Conservation (phyloP, 2,888 invertebrate species). For the Glaucopsyche alexis region DNA sequence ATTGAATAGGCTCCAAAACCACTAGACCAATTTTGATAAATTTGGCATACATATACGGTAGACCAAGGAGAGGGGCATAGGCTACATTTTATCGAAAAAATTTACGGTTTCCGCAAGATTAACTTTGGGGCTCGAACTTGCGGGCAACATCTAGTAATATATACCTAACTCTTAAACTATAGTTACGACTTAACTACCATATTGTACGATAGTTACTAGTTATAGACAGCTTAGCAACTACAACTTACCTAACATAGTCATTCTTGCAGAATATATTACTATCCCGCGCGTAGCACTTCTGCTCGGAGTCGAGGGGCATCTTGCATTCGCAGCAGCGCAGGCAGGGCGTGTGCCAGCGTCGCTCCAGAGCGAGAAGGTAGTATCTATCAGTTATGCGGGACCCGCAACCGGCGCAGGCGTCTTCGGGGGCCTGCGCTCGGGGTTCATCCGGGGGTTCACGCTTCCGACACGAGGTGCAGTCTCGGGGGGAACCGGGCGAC, state of each 20-base stretch:
- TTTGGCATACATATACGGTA: too few relatives aligned
- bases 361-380: slow-evolving; percentile 94
- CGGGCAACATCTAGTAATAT: too few relatives aligned
- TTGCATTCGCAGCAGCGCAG: slow-evolving; percentile 95
- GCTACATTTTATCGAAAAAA: too few relatives aligned
- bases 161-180: too few relatives aligned
- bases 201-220: background rate
- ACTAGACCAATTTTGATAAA: too few relatives aligned
- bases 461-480: slow-evolving; percentile 81
- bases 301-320: slow-evolving; percentile 92
- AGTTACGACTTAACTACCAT: too few relatives aligned
- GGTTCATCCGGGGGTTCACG: slow-evolving; percentile 76
- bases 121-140: too few relatives aligned
- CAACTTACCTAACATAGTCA: slow-evolving; percentile 95
- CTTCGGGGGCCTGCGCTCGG: slow-evolving; percentile 68
- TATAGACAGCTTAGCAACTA: slow-evolving; percentile 20
- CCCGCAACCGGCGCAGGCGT: slow-evolving; percentile 93
- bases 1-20: too few relatives aligned
- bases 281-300: slow-evolving; percentile 95
- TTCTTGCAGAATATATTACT: slow-evolving; percentile 97
- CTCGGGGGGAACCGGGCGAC: slow-evolving; percentile 80
- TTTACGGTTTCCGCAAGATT: too few relatives aligned
- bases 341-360: slow-evolving; percentile 96
- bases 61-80: too few relatives aligned
- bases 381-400: slow-evolving; percentile 92